Percentiles rank a stretch among this genome's conserved stretches.
phyloP scores from a whole-genome alignment of 2,113 vertebrate species.

The Cololabis saira region DNA sequence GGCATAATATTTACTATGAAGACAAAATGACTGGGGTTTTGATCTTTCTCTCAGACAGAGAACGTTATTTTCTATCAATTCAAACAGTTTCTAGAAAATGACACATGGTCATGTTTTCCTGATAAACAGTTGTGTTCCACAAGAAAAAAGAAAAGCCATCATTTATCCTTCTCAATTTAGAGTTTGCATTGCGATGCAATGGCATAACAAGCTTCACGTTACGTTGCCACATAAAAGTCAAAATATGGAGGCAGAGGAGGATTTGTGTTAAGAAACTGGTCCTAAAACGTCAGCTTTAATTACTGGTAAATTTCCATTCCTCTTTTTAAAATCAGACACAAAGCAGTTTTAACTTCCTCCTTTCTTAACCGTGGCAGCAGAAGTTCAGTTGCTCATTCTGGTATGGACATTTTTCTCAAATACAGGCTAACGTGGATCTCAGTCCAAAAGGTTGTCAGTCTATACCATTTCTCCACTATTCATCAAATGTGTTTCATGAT shows the following conservation, averaged over 20 bases:
- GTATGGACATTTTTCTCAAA: too few species aligned
- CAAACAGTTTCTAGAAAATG: not conserved
- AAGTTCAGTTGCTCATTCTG: too few species aligned
- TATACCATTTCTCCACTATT: conserved; percentile 35
- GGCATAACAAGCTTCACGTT: not conserved
- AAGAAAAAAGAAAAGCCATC: not conserved
- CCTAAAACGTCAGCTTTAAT: too few species aligned
- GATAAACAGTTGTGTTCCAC: not conserved
- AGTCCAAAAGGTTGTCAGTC: conserved; percentile 46
- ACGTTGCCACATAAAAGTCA: not conserved
- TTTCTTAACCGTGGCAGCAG: too few species aligned
- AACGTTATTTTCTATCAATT: not conserved
- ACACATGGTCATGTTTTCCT: not conserved
- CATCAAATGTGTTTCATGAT: conserved; percentile 67
- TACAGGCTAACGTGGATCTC: not conserved
- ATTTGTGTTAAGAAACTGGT: too few species aligned
- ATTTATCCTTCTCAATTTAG: not conserved
- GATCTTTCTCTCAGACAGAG: not conserved
- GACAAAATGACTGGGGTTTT: not conserved
- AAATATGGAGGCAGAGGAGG: too few species aligned
- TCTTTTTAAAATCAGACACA: too few species aligned
- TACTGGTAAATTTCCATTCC: too few species aligned
- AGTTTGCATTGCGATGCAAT: not conserved
- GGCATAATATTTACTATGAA: not conserved
- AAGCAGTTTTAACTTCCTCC: too few species aligned